Conservation (phyloP, 2,888 invertebrate species). For the Perizoma flavofasciatum region DNA sequence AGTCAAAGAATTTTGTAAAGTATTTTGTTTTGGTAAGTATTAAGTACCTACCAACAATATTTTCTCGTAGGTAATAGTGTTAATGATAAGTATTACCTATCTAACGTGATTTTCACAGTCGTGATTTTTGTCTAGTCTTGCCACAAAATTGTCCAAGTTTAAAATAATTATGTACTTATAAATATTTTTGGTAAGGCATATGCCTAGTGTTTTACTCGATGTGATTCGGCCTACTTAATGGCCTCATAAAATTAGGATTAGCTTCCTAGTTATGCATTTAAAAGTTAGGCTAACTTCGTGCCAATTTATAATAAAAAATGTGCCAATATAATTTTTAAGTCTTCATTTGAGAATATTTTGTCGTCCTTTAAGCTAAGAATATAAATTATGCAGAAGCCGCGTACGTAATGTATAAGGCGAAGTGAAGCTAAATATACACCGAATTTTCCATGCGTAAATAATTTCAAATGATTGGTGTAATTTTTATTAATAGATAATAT, state of each 20-base stretch:
- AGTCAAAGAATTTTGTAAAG: constrained; percentile 2
- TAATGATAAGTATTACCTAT: background rate
- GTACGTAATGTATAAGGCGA: background rate
- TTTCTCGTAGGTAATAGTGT: background rate
- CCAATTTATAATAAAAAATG: constrained; percentile 50
- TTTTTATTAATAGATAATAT: too few species aligned
- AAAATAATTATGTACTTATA: background rate
- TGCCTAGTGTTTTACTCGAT: constrained; percentile 22
- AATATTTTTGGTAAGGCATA: constrained; percentile 4
- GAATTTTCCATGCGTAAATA: too few species aligned
- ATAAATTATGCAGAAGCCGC: background rate
- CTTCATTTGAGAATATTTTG: constrained; percentile 8
- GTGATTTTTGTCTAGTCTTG: background rate
- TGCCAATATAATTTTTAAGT: constrained; percentile 46
- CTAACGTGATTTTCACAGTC: background rate
- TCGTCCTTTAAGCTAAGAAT: too few species aligned
- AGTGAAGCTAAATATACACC: too few species aligned
- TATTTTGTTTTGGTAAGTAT: background rate
- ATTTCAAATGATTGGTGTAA: too few species aligned
- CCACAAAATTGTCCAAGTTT: background rate
- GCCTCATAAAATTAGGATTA: constrained; percentile 27
- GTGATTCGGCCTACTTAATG: constrained; percentile 47
- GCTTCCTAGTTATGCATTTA: too few species aligned
- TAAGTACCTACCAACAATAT: background rate
- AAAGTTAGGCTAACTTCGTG: constrained; percentile 51